Evolutionary conservation across 2,797 vertebrate genomes (phyloP).

Genomic region (Pempheris klunzingeri): DNA sequence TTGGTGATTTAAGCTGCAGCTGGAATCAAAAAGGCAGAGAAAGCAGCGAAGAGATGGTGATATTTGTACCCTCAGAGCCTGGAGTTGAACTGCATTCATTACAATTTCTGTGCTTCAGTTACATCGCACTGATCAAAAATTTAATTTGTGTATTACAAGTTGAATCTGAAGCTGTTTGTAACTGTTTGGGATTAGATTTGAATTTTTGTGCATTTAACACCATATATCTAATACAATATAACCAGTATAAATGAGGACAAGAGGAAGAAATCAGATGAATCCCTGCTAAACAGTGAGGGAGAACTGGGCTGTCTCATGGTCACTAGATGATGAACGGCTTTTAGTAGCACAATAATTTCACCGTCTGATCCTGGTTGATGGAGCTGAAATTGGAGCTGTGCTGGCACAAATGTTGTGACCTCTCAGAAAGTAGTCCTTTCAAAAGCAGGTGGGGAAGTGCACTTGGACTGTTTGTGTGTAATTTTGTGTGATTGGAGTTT

Average conservation of each 20-base stretch:
- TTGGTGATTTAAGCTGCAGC: slow-evolving; percentile 71
- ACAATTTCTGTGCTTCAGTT: neutral
- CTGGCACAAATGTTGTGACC: slow-evolving; percentile 7
- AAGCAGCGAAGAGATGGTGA: slow-evolving; percentile 38
- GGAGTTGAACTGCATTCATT: slow-evolving; percentile 29
- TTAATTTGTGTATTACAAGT: neutral
- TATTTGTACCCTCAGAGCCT: slow-evolving; percentile 27
- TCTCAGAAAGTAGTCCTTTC: slow-evolving; percentile 1
- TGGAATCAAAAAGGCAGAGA: slow-evolving; percentile 26
- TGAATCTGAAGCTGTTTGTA: neutral
- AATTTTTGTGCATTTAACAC: slow-evolving; percentile 1
- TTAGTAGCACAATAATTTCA: slow-evolving; percentile 17
- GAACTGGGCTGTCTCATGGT: slow-evolving; percentile 4
- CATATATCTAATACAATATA: neutral
- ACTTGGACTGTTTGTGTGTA: slow-evolving; percentile 5
- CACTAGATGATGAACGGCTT: slow-evolving; percentile 18
- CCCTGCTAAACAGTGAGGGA: slow-evolving; percentile 13
- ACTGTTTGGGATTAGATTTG: slow-evolving; percentile 7
- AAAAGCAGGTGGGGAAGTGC: slow-evolving; percentile 1
- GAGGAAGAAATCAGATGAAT: neutral
- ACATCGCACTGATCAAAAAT: slow-evolving; percentile 26
- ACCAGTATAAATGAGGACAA: neutral
- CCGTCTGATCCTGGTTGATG: slow-evolving; percentile 25
- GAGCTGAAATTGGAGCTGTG: slow-evolving; percentile 24
- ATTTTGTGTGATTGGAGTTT: slow-evolving; percentile 15